Percentiles rank a stretch among this genome's conserved stretches.
phyloP scores from a whole-genome alignment of 2,113 vertebrate species.

The Misgurnus anguillicaudatus region DNA sequence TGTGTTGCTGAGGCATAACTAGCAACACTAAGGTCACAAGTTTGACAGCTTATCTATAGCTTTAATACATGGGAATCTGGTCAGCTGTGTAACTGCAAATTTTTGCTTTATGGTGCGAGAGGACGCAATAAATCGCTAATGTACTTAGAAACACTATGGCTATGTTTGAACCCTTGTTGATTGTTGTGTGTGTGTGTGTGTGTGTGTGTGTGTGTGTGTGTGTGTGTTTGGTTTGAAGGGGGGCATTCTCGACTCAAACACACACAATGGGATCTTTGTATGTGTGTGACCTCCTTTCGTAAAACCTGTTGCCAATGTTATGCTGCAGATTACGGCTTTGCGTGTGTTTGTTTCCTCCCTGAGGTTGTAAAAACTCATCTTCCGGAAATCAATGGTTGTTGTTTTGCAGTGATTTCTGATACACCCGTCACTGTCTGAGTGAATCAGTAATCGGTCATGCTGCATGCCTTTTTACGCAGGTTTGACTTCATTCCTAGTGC shows the following conservation, averaged over 20 bases:
- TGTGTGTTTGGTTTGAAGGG: too few species aligned
- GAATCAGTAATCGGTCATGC: neutral
- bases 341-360: neutral
- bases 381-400: neutral
- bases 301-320: neutral
- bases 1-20: too few species aligned
- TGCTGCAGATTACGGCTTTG: constrained; percentile 21
- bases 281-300: neutral
- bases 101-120: too few species aligned
- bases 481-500: neutral
- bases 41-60: too few species aligned
- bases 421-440: neutral
- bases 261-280: constrained; percentile 29
- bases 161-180: constrained; percentile 9
- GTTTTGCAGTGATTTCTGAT: neutral
- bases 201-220: neutral
- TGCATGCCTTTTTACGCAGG: neutral
- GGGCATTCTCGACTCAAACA: neutral
- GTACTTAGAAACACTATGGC: neutral
- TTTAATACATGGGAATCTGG: too few species aligned
- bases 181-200: constrained; percentile 11
- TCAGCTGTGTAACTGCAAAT: too few species aligned
- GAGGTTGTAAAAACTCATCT: constrained; percentile 5
- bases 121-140: too few species aligned
- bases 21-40: too few species aligned